Conservation (phyloP, 2,888 invertebrate species). For the Phortica magna region DNA sequence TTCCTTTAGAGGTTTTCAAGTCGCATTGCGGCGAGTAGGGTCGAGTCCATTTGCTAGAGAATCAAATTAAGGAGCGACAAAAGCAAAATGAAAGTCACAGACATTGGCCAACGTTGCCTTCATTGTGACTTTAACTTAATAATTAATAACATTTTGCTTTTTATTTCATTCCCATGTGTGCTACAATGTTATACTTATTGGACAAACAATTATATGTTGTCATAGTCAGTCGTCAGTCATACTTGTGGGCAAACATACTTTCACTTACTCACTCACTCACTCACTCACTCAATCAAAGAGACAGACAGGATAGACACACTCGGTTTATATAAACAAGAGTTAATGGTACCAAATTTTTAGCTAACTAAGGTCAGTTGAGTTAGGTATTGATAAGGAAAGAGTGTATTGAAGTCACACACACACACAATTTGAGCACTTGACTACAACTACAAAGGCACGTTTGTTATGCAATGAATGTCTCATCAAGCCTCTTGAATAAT, state of each 20-base stretch:
- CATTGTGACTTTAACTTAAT: not conserved
- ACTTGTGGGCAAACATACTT: no score
- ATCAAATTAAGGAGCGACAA: not conserved
- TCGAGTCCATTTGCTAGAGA: no score
- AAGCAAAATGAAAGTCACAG: not conserved
- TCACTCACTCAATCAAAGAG: not conserved
- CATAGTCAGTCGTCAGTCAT: not conserved
- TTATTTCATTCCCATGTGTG: not conserved
- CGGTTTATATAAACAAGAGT: not conserved
- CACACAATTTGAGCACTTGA: no score
- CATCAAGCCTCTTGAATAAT: no score
- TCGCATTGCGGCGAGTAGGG: no score
- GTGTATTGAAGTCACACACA: no score
- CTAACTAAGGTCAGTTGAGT: no score
- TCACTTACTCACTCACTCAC: no score
- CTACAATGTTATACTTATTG: not conserved
- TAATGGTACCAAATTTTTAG: not conserved
- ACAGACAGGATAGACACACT: not conserved
- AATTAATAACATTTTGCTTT: constrained; percentile 22
- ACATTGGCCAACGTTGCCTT: not conserved
- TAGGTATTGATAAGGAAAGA: no score
- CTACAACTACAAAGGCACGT: no score
- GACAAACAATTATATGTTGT: constrained; percentile 4
- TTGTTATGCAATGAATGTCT: no score
- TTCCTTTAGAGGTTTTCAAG: no score